Base-by-base conservation (phyloP, 1,140 invertebrate species). In the Cataglyphis hispanica region DNA sequence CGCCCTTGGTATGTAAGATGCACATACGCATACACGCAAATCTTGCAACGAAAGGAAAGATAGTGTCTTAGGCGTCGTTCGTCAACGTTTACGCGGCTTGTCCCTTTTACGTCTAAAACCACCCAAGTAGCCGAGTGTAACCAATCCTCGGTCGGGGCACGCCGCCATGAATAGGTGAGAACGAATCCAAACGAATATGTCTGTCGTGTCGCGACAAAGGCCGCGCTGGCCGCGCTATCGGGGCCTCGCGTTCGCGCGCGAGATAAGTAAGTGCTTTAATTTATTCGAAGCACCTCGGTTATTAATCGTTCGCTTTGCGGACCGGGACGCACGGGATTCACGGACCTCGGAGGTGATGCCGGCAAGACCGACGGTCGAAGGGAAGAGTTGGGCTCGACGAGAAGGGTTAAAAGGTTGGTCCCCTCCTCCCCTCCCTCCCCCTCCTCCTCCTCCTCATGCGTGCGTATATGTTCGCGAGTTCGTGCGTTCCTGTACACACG, bases 271-370 rank as follows among this genome's bases (percentile, higher is more conserved):
- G 93, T 94, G 93, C 93, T 94, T 94, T 94, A 94, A 94, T 94
- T 94, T 94, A 94, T 94, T 93, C 93, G 93, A 93, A 94, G 93
- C 92, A 93, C 93, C 93, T 92, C 89, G 91, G 93, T 94, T 95
- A 95, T 95, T 95, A 95, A 95, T 95, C 93, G 94, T 92, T 90
- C 88, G 91, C 90, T 89, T 91, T 91, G 78, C 64, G 84, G 75
- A 56, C 60, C 76, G 16, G 27, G 56, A 67, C 86, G 43, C 43
- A 43, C 43, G 40, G 40, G 43, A 46, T 11, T 46, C 8, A 3
- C 11, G 43, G 46, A 31, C n/a, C 40, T 19, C 25, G 63, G 50
- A 75, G 56, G 64, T 64, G 81, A 72, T 84, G 70, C 63, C 53
- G 69, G 19, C 22, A n/a, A 27, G 63, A 37, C 90, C 87, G 86